These are phyloP conservation scores for Glaucomys volans DNA, from an alignment of 2,113 vertebrate species.

Conservation along the genomic window DNA sequence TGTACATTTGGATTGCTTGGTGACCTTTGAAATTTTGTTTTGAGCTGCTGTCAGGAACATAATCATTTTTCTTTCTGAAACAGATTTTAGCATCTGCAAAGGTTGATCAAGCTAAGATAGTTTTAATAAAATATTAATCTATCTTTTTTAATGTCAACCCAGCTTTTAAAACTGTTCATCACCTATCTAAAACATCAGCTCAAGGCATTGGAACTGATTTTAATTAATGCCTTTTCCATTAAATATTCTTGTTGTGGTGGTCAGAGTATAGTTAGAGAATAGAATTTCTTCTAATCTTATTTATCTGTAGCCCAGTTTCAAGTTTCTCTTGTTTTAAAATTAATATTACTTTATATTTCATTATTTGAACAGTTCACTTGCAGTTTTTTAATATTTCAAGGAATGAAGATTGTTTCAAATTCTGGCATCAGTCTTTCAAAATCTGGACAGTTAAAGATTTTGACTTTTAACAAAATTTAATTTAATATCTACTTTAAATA, in stretches of 20 bases:
- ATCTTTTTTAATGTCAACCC: conserved; percentile 68
- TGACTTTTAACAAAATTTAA: conserved; percentile 69
- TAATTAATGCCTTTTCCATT: conserved; percentile 67
- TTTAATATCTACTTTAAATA: conserved; percentile 72
- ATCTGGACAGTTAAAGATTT: conserved; percentile 64
- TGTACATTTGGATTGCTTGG: conserved; percentile 47
- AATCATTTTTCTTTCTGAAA: conserved; percentile 71
- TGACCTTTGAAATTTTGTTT: conserved; percentile 77
- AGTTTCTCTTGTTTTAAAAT: conserved; percentile 58
- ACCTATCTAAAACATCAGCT: conserved; percentile 36
- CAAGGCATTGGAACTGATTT: conserved; percentile 40
- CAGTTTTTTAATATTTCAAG: conserved; percentile 17
- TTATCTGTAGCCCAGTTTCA: conserved; percentile 17
- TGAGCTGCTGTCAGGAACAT: conserved; percentile 59
- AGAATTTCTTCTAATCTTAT: conserved; percentile 21
- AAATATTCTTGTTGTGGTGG: conserved; percentile 23
- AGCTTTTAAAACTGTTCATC: conserved; percentile 64
- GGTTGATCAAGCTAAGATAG: conserved; percentile 65
- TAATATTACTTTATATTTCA: conserved; percentile 56
- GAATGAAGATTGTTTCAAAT: conserved; percentile 42
- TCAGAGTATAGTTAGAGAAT: conserved; percentile 44
- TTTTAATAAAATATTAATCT: conserved; percentile 75
- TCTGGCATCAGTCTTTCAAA: background rate
- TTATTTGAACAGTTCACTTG: conserved; percentile 52
- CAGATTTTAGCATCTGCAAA: conserved; percentile 64